phyloP scores from a whole-genome alignment of 2,113 vertebrate species.

The Tyto alba region DNA sequence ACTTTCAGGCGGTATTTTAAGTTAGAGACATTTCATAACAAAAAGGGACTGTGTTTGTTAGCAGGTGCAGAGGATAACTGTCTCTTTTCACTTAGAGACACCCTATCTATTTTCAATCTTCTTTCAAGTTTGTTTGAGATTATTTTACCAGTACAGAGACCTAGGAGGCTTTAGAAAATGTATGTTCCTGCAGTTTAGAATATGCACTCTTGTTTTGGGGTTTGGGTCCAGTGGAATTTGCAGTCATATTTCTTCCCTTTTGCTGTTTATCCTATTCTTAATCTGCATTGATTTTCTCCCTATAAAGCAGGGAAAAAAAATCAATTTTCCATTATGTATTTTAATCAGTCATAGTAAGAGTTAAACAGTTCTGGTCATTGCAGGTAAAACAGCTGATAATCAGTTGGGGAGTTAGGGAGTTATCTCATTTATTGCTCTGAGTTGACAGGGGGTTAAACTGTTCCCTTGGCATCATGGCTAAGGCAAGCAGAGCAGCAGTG shows the following conservation, averaged over 20 bases:
- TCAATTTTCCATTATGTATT: conserved; percentile 72
- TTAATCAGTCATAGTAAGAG: conserved; percentile 51
- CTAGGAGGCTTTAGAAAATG: not conserved
- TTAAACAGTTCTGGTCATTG: not conserved
- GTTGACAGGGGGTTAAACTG: not conserved
- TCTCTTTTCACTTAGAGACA: not conserved
- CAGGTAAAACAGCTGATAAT: conserved; percentile 48
- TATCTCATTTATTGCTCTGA: conserved; percentile 22
- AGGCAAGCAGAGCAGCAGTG: not conserved
- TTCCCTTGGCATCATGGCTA: not conserved
- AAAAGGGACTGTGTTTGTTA: not conserved
- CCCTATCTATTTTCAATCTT: conserved; percentile 6
- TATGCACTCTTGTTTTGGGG: not conserved
- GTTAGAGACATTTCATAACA: conserved; percentile 14
- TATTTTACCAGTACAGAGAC: conserved; percentile 2
- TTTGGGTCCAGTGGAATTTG: not conserved
- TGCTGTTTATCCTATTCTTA: conserved; percentile 45
- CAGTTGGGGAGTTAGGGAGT: conserved; percentile 13
- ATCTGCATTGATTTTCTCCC: conserved; percentile 57
- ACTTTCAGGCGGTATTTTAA: not conserved
- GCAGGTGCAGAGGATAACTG: conserved; percentile 3
- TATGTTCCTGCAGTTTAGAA: not conserved
- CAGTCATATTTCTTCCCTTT: not conserved
- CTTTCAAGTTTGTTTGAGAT: conserved; percentile 26
- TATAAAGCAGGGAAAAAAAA: conserved; percentile 32